Percentiles rank a stretch among this genome's conserved stretches.
These are phyloP conservation scores for Auanema sp. DNA, from an alignment of 2,888 invertebrate species.

Conservation along the genomic window DNA sequence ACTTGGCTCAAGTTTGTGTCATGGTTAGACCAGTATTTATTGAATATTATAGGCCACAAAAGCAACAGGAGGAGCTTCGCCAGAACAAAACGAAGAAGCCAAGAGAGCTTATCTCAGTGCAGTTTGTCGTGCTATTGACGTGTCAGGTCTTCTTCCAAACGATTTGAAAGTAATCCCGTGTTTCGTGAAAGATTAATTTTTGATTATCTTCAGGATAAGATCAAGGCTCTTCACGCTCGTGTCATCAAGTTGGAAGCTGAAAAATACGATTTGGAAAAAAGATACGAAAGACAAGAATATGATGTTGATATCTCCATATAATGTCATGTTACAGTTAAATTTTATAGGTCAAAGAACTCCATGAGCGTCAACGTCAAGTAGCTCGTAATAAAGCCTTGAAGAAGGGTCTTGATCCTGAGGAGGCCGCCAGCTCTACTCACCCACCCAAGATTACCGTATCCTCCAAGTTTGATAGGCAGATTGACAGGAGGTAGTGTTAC, in stretches of 20 bases:
- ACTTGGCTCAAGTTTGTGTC: constrained; percentile 38
- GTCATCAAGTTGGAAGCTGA: constrained; percentile 63
- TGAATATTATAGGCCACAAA: no score
- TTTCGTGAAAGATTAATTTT: constrained; percentile 3
- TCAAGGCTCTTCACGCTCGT: constrained; percentile 61
- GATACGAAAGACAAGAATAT: constrained; percentile 64
- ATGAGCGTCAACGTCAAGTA: constrained; percentile 62
- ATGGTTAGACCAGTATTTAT: no score
- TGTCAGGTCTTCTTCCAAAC: constrained; percentile 61
- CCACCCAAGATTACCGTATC: constrained; percentile 72
- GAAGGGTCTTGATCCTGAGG: constrained; percentile 62
- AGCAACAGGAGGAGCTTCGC: no score
- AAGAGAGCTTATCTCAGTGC: constrained; percentile 59
- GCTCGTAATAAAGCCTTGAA: constrained; percentile 63
- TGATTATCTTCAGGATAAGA: constrained; percentile 44
- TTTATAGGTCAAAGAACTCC: constrained; percentile 61
- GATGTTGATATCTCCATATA: constrained; percentile 40
- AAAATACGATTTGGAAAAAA: constrained; percentile 64
- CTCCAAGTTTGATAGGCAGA: constrained; percentile 97
- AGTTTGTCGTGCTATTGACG: constrained; percentile 55
- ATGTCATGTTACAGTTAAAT: not conserved
- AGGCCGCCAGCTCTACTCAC: constrained; percentile 68
- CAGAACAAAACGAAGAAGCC: constrained; percentile 57
- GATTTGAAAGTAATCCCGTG: constrained; percentile 49
- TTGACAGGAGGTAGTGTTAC: constrained; percentile 68